Conservation (phyloP, 2,888 invertebrate genomes). For the Cetonia aurata region DNA sequence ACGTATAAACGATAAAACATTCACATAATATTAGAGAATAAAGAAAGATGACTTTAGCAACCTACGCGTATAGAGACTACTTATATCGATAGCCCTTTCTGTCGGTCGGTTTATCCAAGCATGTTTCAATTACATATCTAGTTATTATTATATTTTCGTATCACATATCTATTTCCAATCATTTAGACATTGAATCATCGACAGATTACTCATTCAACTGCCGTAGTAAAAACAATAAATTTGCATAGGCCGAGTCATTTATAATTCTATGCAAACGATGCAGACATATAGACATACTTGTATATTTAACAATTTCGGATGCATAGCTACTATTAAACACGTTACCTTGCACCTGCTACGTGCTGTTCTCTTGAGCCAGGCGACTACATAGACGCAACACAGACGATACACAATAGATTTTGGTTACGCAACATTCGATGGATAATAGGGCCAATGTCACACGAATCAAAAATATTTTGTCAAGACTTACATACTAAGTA, state of each 20-base stretch:
- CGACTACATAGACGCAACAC: slow-evolving; percentile 20
- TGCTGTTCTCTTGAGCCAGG: slow-evolving; percentile 22
- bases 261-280: slow-evolving; percentile 16
- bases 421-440: background rate
- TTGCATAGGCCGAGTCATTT: slow-evolving; percentile 15
- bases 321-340: background rate
- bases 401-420: background rate
- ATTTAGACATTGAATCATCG: too few relatives aligned
- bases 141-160: too few relatives aligned
- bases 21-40: too few relatives aligned
- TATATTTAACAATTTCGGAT: slow-evolving; percentile 28
- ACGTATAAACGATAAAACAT: too few relatives aligned
- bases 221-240: slow-evolving; percentile 6
- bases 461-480: slow-evolving; percentile 17
- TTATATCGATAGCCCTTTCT: too few relatives aligned
- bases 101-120: too few relatives aligned
- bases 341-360: slow-evolving; percentile 40
- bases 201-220: background rate
- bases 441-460: slow-evolving; percentile 41
- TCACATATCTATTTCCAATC: too few relatives aligned
- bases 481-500: slow-evolving; percentile 23
- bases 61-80: too few relatives aligned
- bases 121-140: too few relatives aligned
- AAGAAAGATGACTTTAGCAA: too few relatives aligned
- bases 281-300: background rate